Evolutionary conservation across 2,888 invertebrate species (phyloP).

Genomic region (Apamea anceps): DNA sequence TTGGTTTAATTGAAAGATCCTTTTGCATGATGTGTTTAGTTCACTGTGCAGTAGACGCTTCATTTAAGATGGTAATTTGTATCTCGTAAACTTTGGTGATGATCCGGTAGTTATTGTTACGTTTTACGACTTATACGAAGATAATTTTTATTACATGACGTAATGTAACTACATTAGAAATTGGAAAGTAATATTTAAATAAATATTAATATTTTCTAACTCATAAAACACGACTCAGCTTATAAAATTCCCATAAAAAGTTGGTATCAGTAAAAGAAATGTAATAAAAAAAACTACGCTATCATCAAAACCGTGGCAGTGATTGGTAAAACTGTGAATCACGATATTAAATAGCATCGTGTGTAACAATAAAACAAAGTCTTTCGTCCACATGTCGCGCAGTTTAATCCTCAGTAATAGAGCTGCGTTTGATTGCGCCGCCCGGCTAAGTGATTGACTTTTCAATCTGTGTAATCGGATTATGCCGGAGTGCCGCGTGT

Average conservation of each 20-base stretch:
- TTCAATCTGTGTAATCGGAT: constrained; percentile 88
- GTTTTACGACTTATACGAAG: constrained; percentile 48
- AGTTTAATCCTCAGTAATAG: constrained; percentile 79
- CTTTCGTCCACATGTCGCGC: constrained; percentile 78
- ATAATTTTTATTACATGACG: constrained; percentile 42
- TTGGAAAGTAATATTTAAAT: constrained; percentile 49
- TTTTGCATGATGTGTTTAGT: constrained; percentile 72
- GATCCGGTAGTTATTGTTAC: constrained; percentile 37
- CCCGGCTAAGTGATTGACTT: constrained; percentile 88
- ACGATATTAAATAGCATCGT: constrained; percentile 61
- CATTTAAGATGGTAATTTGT: constrained; percentile 65
- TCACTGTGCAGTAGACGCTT: constrained; percentile 67
- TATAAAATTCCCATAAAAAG: constrained; percentile 29
- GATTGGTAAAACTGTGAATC: constrained; percentile 64
- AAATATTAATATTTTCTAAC: constrained; percentile 55
- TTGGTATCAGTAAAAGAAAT: constrained; percentile 2
- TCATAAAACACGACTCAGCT: constrained; percentile 33
- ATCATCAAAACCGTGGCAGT: constrained; percentile 33
- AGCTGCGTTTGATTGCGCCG: constrained; percentile 84
- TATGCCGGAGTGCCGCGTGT: constrained; percentile 72
- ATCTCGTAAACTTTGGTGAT: constrained; percentile 62
- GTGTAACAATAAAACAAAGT: constrained; percentile 72
- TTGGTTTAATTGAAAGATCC: constrained; percentile 80
- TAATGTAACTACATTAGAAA: constrained; percentile 25
- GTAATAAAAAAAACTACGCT: constrained; percentile 8